phyloP scores from a whole-genome alignment of 1,140 invertebrate species.

The Tetramorium simillimum region DNA sequence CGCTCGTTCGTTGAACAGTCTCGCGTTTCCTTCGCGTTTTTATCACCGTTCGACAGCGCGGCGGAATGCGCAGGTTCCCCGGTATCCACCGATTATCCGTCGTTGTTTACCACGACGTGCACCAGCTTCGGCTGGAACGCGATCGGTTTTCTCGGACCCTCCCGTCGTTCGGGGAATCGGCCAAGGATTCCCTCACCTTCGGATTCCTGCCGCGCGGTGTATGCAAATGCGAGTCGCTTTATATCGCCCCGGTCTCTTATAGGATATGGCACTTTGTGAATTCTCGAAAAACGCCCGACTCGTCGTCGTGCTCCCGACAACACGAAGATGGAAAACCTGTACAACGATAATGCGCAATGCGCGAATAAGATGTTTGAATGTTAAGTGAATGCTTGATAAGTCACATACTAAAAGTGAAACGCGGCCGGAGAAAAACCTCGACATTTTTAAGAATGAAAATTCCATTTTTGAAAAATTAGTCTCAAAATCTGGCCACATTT shows the following conservation, averaged over 20 bases:
- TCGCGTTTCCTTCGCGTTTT: not conserved
- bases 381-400: not conserved
- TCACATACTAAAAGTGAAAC: not conserved
- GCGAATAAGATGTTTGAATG: not conserved
- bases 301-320: constrained; percentile 13
- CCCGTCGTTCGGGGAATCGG: constrained; percentile 39
- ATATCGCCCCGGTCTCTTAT: constrained; percentile 17
- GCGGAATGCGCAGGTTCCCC: constrained; percentile 2
- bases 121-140: constrained; percentile 40
- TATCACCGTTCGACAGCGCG: not conserved
- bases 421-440: not conserved
- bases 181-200: constrained; percentile 52
- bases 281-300: constrained; percentile 37
- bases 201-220: constrained; percentile 35
- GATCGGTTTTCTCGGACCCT: constrained; percentile 39
- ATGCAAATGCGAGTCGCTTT: constrained; percentile 37
- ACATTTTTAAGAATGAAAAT: not conserved
- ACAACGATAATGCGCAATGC: constrained; percentile 34
- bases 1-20: constrained; percentile 37
- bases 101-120: constrained; percentile 33
- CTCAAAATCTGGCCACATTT: not conserved
- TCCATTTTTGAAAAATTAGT: not conserved
- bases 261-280: constrained; percentile 57
- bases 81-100: constrained; percentile 20
- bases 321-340: constrained; percentile 52